phyloP scores from a whole-genome alignment of 2,113 vertebrate genomes.

The Cynopterus brachyotis region DNA sequence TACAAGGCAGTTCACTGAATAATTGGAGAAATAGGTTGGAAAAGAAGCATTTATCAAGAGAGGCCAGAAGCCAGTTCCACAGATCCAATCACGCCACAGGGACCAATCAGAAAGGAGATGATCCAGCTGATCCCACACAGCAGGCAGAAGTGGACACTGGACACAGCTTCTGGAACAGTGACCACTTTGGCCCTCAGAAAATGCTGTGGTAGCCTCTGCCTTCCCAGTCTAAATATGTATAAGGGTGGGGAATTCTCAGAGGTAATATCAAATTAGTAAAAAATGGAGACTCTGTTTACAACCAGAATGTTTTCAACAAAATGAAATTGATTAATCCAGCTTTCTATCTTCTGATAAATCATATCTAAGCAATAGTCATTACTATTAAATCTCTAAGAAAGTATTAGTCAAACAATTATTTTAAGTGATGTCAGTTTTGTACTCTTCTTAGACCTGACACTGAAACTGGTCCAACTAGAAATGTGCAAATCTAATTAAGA shows the following conservation, averaged over 20 bases:
- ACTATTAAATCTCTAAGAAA: neutral
- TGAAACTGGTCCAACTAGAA: neutral
- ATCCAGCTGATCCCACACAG: fast-evolving
- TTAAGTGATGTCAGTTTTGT: neutral
- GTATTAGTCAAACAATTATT: neutral
- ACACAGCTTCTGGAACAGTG: no score
- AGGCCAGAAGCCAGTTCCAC: neutral
- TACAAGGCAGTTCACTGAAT: neutral
- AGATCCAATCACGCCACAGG: fast-evolving
- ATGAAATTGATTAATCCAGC: neutral
- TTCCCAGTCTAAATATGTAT: neutral
- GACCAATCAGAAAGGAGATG: no score
- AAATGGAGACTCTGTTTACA: neutral
- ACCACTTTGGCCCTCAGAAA: neutral
- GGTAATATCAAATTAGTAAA: neutral
- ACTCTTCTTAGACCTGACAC: neutral
- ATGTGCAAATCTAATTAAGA: neutral
- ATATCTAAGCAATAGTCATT: neutral
- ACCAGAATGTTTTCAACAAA: neutral
- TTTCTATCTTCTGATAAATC: neutral
- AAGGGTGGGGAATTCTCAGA: neutral
- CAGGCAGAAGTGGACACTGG: no score
- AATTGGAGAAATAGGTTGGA: neutral
- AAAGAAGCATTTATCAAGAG: neutral
- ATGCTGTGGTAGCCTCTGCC: fast-evolving